Conservation (phyloP, 2,113 vertebrate genomes). For the Scytalopus superciliaris region DNA sequence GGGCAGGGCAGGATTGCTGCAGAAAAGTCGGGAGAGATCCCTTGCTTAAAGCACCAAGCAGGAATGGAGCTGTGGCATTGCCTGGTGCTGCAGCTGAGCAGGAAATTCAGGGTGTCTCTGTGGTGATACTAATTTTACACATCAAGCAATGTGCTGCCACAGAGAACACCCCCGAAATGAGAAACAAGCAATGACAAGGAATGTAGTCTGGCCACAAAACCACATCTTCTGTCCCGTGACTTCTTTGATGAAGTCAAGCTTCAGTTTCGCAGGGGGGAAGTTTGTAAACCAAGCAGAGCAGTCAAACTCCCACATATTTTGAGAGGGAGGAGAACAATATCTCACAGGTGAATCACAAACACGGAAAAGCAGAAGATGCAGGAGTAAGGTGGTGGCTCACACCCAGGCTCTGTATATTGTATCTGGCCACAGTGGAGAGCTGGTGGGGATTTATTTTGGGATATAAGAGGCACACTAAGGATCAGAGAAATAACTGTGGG, state of each 20-base stretch:
- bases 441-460: not conserved
- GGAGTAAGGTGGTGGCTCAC: not conserved
- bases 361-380: not conserved
- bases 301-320: not conserved
- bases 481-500: not conserved
- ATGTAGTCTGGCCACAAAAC: not conserved
- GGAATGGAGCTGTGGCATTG: rapidly evolving
- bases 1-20: not conserved
- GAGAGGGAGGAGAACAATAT: not conserved
- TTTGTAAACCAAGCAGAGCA: not conserved
- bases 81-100: not conserved
- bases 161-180: not conserved
- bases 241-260: not conserved
- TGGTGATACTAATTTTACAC: not conserved
- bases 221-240: not conserved
- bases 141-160: not conserved
- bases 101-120: not conserved
- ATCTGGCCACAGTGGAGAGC: not conserved
- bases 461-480: not conserved
- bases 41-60: not conserved
- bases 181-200: not conserved
- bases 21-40: not conserved
- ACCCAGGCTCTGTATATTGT: not conserved
- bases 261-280: not conserved
- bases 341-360: not conserved